Conservation (phyloP, 30 jellyfish, hydroid and myxozoan genomes). For the Catostylus mosaicus region DNA sequence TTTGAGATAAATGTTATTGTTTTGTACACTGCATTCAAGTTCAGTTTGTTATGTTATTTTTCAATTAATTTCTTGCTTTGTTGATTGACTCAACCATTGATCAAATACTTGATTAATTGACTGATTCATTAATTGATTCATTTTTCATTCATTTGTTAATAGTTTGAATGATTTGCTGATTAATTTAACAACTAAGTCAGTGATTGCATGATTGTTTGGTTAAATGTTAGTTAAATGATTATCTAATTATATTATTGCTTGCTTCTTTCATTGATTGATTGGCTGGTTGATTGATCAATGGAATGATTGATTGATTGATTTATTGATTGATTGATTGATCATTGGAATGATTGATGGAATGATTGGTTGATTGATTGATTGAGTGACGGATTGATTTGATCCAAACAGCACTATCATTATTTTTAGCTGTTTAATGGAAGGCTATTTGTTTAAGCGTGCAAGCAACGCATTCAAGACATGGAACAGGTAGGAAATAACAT, state of each 20-base stretch:
- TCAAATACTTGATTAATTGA: background rate
- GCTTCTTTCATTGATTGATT: too few relatives aligned
- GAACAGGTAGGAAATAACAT: constrained; percentile 79
- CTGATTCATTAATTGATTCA: background rate
- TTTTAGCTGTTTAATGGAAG: constrained; percentile 83
- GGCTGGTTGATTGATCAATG: too few relatives aligned
- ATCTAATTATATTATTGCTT: too few relatives aligned
- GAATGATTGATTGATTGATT: too few relatives aligned
- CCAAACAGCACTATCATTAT: background rate
- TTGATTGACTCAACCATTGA: background rate
- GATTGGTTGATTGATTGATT: too few relatives aligned
- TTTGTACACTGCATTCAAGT: background rate
- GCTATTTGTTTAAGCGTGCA: constrained; percentile 92
- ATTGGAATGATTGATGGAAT: background rate
- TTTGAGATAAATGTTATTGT: background rate
- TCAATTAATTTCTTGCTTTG: background rate
- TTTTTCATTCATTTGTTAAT: too few relatives aligned
- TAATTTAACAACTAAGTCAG: background rate
- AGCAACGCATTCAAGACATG: constrained; percentile 97
- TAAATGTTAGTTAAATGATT: too few relatives aligned
- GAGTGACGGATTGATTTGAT: background rate
- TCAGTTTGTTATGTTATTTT: too few relatives aligned
- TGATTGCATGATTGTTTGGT: too few relatives aligned
- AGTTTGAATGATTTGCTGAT: too few relatives aligned
- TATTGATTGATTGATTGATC: background rate